Percentiles rank a stretch among this genome's conserved stretches.
These are phyloP conservation scores for Furcifer pardalis DNA, from an alignment of 2,797 vertebrate genomes.

Conservation along the genomic window DNA sequence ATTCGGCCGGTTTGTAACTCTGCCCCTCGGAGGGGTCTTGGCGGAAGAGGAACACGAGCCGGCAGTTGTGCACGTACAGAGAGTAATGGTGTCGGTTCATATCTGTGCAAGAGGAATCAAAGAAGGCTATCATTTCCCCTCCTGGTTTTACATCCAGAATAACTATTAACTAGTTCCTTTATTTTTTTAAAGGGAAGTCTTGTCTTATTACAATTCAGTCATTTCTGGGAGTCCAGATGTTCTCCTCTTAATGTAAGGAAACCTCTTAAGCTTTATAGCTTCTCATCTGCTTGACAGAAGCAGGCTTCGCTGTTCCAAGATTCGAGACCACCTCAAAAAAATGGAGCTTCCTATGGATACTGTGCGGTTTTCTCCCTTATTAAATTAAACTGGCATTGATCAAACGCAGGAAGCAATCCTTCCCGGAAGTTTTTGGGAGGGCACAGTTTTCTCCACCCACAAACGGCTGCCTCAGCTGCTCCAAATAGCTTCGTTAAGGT, in stretches of 20 bases:
- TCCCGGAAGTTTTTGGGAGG: neutral
- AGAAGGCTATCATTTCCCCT: accelerated
- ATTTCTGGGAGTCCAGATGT: neutral
- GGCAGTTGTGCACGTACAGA: conserved; percentile 93
- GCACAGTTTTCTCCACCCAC: neutral
- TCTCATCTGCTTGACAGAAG: neutral
- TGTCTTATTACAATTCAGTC: neutral
- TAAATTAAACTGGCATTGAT: neutral
- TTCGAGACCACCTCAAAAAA: neutral
- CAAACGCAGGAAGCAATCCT: neutral
- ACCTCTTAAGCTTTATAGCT: neutral
- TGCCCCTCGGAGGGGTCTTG: conserved; percentile 89
- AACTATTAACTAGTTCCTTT: accelerated
- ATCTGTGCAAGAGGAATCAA: conserved; percentile 73
- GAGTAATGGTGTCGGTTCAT: conserved; percentile 97
- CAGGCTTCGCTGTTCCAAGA: neutral
- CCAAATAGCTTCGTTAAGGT: conserved; percentile 22
- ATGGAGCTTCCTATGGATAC: neutral
- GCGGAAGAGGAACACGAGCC: conserved; percentile 91
- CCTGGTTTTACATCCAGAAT: accelerated
- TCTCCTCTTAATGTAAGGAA: neutral
- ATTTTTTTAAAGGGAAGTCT: too few relatives aligned
- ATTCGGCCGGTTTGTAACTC: conserved; percentile 92
- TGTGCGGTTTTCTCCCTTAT: neutral
- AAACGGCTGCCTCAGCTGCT: neutral